Percentiles rank a stretch among this genome's conserved stretches.
These are phyloP conservation scores for Trisateles emortualis DNA, from an alignment of 2,888 invertebrate genomes.

Conservation along the genomic window DNA sequence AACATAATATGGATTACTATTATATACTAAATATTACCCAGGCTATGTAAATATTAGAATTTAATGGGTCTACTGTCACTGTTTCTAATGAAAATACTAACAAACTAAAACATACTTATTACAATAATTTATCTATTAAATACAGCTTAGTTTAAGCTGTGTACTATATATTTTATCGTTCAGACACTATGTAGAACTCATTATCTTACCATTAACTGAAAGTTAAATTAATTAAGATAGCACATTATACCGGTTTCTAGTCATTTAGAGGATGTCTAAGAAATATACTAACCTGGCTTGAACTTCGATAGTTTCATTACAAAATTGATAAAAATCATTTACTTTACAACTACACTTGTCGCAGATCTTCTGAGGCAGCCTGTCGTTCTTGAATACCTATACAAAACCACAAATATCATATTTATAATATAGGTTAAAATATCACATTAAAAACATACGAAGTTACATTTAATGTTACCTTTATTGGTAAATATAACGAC, in stretches of 20 bases:
- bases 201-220: conserved; percentile 4
- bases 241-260: conserved; percentile 19
- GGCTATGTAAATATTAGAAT: too few relatives aligned
- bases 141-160: not conserved
- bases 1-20: too few relatives aligned
- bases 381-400: conserved; percentile 89
- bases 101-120: not conserved
- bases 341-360: conserved; percentile 90
- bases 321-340: conserved; percentile 90
- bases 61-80: too few relatives aligned
- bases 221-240: conserved; percentile 25
- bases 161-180: not conserved
- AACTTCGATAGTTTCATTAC: conserved; percentile 89
- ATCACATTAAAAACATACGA: conserved; percentile 33
- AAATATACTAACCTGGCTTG: conserved; percentile 85
- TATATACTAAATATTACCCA: too few relatives aligned
- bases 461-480: conserved; percentile 80
- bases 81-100: not conserved
- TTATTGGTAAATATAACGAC: conserved; percentile 90
- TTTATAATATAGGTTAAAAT: conserved; percentile 48
- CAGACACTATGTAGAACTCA: conserved; percentile 1
- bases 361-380: conserved; percentile 90
- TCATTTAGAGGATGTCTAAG: conserved; percentile 16
- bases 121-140: not conserved
- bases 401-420: conserved; percentile 44